Percentiles rank a stretch among this genome's conserved stretches.
These are phyloP conservation scores for Drosophila mayri DNA, from an alignment of 1,140 invertebrate species.

Conservation along the genomic window DNA sequence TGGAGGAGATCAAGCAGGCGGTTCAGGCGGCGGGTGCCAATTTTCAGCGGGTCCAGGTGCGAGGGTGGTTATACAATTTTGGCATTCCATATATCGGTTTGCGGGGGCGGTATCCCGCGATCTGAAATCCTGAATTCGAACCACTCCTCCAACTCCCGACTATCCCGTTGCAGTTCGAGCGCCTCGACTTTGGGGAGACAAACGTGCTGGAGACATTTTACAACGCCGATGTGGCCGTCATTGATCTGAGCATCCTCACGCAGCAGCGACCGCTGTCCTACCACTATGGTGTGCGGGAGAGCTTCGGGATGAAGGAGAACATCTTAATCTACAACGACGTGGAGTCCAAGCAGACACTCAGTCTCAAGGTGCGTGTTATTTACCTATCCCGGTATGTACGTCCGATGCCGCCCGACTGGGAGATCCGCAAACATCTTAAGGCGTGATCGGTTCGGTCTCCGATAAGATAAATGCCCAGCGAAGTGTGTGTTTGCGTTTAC, in stretches of 20 bases:
- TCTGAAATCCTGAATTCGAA: not conserved
- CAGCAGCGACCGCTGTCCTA: conserved; percentile 98
- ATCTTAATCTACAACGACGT: conserved; percentile 97
- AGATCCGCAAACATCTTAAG: conserved; percentile 58
- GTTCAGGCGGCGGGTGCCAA: conserved; percentile 92
- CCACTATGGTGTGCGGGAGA: conserved; percentile 98
- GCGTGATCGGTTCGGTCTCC: conserved; percentile 55
- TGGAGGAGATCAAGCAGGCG: conserved; percentile 93
- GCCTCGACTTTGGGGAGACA: conserved; percentile 94
- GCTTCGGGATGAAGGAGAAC: conserved; percentile 99
- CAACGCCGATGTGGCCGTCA: conserved; percentile 98
- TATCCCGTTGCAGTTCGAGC: conserved; percentile 89
- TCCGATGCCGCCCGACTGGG: conserved; percentile 5
- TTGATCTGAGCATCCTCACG: conserved; percentile 95
- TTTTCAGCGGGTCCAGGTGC: conserved; percentile 93
- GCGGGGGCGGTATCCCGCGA: not conserved
- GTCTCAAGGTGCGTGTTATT: conserved; percentile 89
- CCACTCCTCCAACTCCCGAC: not conserved
- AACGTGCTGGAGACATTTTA: conserved; percentile 95
- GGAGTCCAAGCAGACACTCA: conserved; percentile 93
- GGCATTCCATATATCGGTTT: conserved; percentile 17
- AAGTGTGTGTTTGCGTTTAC: conserved; percentile 28
- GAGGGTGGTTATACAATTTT: conserved; percentile 48
- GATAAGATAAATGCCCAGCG: conserved; percentile 74
- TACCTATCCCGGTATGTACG: conserved; percentile 10